Evolutionary conservation across 2,888 invertebrate species (phyloP).

Genomic region (Hypena proboscidalis): DNA sequence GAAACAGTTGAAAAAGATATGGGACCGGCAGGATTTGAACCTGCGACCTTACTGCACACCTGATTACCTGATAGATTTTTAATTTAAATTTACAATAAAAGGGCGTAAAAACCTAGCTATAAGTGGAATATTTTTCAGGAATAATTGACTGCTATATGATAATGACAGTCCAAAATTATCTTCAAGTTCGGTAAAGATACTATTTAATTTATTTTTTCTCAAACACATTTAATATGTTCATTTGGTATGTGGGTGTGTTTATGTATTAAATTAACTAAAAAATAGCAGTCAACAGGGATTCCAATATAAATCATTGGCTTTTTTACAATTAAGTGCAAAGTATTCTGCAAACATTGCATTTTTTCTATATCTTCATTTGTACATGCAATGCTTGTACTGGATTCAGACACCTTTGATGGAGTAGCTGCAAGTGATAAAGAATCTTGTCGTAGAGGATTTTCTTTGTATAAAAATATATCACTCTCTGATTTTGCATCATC

Average conservation of each 20-base stretch:
- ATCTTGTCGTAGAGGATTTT: conserved; percentile 1
- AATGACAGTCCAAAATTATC: conserved; percentile 30
- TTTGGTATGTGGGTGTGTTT: neutral
- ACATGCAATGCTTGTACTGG: conserved; percentile 1
- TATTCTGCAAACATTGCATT: conserved; percentile 14
- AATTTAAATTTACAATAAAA: conserved; percentile 4
- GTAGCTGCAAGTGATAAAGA: conserved; percentile 6
- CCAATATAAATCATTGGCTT: conserved; percentile 28
- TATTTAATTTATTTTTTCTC: conserved; percentile 32
- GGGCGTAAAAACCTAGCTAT: too few relatives aligned
- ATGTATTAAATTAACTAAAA: neutral
- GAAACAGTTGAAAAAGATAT: too few relatives aligned
- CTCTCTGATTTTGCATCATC: conserved; percentile 23
- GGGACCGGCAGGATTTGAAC: too few relatives aligned
- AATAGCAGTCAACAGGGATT: conserved; percentile 11
- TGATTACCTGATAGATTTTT: too few relatives aligned
- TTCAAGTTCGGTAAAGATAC: conserved; percentile 29
- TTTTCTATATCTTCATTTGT: conserved; percentile 10
- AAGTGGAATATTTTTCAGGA: conserved; percentile 23
- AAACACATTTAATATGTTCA: conserved; percentile 18
- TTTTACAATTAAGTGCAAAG: conserved; percentile 20
- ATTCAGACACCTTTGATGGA: conserved; percentile 10
- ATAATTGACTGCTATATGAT: conserved; percentile 17
- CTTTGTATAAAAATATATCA: conserved; percentile 10
- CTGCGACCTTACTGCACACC: too few relatives aligned